Base-by-base conservation (phyloP, 2,113 vertebrate genomes). In the Daubentonia madagascariensis region DNA sequence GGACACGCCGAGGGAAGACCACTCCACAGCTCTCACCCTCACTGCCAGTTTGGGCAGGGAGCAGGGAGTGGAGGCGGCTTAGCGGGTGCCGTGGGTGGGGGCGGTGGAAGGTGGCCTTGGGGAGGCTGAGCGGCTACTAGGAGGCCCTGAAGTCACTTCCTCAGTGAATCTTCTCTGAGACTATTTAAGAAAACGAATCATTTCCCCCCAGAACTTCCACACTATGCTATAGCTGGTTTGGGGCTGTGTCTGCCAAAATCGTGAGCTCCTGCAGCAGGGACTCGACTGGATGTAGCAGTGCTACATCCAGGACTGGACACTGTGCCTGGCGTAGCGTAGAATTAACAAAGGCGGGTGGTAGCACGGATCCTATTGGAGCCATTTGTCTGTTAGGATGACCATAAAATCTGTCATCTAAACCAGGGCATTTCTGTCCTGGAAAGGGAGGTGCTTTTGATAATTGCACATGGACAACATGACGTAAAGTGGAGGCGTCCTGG, bases 391-490 rank as follows among this genome's bases (percentile, higher is more conserved):
- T 35, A 40, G 16, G 45, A 85, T 68, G 59, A 32, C 40, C 4
- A 4, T 12, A 57, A 22, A 50, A 57, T 4, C 43, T 28, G 20
- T 52, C 43, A 13, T 20, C 12, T 57, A 52, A n/a, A 8, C 28
- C 28, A 1, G 40, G 54, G 43, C 1, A 6, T 4, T 70, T 70
- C 52, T 59, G 45, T 61, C 22, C 22, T 52, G 68, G 61, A 59
- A 61, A 40, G 2, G 32, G 23, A 75, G 28, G 37, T 8, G 7
- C n/a, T 37, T 10, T 61, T 80, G 28, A 9, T 52, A 81, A 50
- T 18, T 25, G 28, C 25, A 11, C 9, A 0, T 0, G 3, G 18
- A 72, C 35, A 68, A 1, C 0, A 32, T 8, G 23, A 35, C 3
- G 11, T 28, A 1, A 18, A 48, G 52, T 10, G 63, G 52, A n/a